Evolutionary conservation across 1,140 invertebrate genomes (phyloP), one percentile per base, ranked within the genome.

Genomic region (Tetragonula clypearis): DNA sequence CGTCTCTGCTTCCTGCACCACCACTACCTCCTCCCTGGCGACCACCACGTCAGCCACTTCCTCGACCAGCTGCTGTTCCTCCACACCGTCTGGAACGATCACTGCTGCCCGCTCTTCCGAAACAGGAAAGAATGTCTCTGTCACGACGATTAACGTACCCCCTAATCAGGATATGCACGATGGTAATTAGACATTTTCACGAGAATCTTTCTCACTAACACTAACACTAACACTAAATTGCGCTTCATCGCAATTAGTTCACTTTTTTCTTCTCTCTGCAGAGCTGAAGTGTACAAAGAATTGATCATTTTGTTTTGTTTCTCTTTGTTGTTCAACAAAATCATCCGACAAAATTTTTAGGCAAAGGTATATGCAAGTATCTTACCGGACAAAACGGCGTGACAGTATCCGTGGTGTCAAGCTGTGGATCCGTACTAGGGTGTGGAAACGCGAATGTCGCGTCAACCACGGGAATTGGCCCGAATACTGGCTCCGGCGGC

Each of bases 371-470:
- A 49, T 94, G 94, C 90, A 95, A 95, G 88, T 95, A 95, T 88
- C 90, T 95, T 62, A 91, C 91, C 11, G 94, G 94, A 8, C 94
- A 95, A 79, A 95, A 95, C 77, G 94, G 94, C 72, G 94, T 95
- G 65, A 95, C 94, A 17, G 94, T 95, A 21, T 95, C 94, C 23
- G 94, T 95, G 4, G 94, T 95, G 19, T 95, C 94, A 41, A 94
- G 87, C 71, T 94, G 93, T 84, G 92, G 91, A 12, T 89, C 91
- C 55, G 66, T 90, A 6, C 65, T 85, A 23, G 89, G 87, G n/a
- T 88, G 90, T 26, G 87, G 88, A 56, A 89, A 82, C 30, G 19
- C 87, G 17, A 89, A 80, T 14, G 68, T 84, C 12, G 79, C 71
- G 0, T 85, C 82, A 26, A 81, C 88, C 5, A 87, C 86, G 15